Evolutionary conservation across 2,888 invertebrate genomes (phyloP).

Genomic region (Tiphia femorata): DNA sequence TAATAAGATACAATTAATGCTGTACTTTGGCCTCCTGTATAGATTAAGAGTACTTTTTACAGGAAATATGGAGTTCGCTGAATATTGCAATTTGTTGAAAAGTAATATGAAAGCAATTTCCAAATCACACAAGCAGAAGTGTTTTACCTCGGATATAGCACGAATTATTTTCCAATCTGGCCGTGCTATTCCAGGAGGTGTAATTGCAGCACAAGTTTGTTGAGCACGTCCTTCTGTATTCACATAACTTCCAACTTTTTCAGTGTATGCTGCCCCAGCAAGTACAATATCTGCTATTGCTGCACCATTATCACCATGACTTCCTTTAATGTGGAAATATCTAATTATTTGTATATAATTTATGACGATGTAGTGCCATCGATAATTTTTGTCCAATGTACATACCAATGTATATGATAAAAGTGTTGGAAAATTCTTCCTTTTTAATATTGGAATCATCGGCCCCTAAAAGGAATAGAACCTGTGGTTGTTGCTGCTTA

Average conservation of each 20-base stretch:
- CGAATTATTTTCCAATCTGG: slow-evolving; percentile 99
- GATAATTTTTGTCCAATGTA: background rate
- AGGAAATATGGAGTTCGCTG: background rate
- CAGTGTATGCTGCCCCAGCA: slow-evolving; percentile 98
- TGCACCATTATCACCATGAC: slow-evolving; percentile 97
- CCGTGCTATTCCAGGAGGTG: slow-evolving; percentile 92
- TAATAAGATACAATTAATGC: no score
- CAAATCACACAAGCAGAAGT: background rate
- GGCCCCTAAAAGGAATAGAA: slow-evolving; percentile 94
- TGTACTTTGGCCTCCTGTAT: no score
- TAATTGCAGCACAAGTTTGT: slow-evolving; percentile 87
- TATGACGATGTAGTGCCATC: background rate
- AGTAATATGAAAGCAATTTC: background rate
- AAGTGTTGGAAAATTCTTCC: slow-evolving; percentile 83
- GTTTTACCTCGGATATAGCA: slow-evolving; percentile 90
- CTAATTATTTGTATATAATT: slow-evolving; percentile 3
- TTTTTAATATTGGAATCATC: slow-evolving; percentile 86
- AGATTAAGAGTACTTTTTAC: no score
- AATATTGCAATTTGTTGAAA: no score
- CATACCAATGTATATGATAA: slow-evolving; percentile 89
- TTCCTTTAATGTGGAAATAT: slow-evolving; percentile 75
- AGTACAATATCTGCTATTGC: slow-evolving; percentile 92
- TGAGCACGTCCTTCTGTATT: slow-evolving; percentile 98
- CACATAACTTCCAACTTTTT: slow-evolving; percentile 97
- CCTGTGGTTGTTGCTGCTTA: slow-evolving; percentile 77